These are phyloP conservation scores for Probosciger aterrimus DNA, from an alignment of 2,113 vertebrate species.

Conservation along the genomic window DNA sequence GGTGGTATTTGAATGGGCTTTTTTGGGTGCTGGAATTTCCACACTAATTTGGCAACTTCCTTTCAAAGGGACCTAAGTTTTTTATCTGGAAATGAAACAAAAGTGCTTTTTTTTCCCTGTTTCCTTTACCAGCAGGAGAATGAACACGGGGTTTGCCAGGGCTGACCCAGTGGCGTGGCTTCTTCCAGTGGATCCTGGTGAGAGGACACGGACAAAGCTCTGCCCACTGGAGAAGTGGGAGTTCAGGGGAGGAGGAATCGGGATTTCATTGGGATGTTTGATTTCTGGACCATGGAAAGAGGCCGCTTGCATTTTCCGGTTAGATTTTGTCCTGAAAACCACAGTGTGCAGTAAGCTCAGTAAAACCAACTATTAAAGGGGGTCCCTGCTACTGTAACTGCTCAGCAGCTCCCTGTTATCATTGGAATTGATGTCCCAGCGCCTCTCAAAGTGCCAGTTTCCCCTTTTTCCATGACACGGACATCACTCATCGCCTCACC, in stretches of 20 bases:
- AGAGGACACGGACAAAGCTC: accelerated
- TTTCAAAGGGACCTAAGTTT: background rate
- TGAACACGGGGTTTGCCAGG: background rate
- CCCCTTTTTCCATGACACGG: too few relatives aligned
- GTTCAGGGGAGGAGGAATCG: background rate
- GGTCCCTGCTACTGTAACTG: accelerated
- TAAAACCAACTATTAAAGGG: background rate
- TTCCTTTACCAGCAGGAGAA: background rate
- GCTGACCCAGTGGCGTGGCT: background rate
- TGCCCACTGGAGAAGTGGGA: too few relatives aligned
- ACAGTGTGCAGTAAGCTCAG: background rate
- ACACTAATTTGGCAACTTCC: background rate
- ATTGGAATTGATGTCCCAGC: background rate
- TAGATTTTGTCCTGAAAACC: background rate
- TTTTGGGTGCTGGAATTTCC: background rate
- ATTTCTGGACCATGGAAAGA: background rate
- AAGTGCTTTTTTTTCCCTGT: background rate
- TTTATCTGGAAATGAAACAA: background rate
- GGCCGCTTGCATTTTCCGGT: background rate
- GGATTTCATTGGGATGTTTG: background rate
- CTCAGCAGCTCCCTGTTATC: background rate
- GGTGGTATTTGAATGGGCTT: accelerated
- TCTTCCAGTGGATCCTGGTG: background rate
- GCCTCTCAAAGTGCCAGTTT: too few relatives aligned
- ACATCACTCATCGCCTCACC: too few relatives aligned